phyloP scores from a whole-genome alignment of 2,113 vertebrate genomes.

The Microtus oregoni region DNA sequence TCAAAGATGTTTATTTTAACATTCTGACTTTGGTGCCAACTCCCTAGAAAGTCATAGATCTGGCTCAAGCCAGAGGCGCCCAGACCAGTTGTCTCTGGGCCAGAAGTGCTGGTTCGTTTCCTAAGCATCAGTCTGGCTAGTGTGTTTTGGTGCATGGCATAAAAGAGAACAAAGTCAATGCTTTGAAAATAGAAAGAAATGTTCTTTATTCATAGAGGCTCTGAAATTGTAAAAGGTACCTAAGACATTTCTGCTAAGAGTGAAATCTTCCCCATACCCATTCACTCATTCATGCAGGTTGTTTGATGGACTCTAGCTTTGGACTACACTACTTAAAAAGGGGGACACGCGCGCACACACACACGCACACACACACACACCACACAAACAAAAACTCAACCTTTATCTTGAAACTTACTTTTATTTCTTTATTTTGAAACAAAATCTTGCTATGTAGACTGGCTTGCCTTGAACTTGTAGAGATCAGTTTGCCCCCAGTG shows the following conservation, averaged over 20 bases:
- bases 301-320: constrained; percentile 14
- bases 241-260: neutral
- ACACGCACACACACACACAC: neutral
- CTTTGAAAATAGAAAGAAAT: constrained; percentile 39
- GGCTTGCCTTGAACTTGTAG: neutral
- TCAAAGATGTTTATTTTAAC: constrained; percentile 71
- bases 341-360: neutral
- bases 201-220: neutral
- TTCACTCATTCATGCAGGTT: neutral
- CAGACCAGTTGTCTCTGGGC: constrained; percentile 74
- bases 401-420: constrained; percentile 49
- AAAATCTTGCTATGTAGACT: neutral
- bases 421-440: neutral
- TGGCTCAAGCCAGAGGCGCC: constrained; percentile 74
- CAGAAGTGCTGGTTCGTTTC: constrained; percentile 77
- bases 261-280: neutral
- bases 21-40: constrained; percentile 71
- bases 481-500: neutral
- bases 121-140: constrained; percentile 64
- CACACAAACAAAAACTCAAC: neutral
- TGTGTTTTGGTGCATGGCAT: constrained; percentile 60
- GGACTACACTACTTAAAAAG: neutral
- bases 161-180: constrained; percentile 61
- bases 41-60: constrained; percentile 83
- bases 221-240: neutral